Conservation (phyloP, 2,888 invertebrate genomes). For the Eustalomyia histrio region DNA sequence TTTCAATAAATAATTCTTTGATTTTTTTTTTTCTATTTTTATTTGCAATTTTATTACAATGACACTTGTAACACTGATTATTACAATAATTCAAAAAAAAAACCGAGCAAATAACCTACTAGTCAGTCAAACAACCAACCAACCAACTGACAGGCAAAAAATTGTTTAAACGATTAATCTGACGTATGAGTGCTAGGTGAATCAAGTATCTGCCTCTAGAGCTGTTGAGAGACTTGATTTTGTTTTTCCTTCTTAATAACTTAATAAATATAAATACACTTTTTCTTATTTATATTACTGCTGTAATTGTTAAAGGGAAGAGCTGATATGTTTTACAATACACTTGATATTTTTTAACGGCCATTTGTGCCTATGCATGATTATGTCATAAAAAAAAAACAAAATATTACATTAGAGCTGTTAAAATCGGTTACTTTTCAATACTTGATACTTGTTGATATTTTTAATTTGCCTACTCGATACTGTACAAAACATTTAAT, state of each 20-base stretch:
- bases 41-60: not conserved
- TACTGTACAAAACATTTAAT: too few species aligned
- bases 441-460: too few species aligned
- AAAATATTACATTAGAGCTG: too few species aligned
- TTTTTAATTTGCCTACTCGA: too few species aligned
- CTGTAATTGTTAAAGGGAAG: constrained; percentile 3
- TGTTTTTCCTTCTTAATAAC: constrained; percentile 24
- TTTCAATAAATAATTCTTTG: not conserved
- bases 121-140: not conserved
- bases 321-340: not conserved
- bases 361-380: not conserved
- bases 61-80: not conserved
- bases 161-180: constrained; percentile 39
- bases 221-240: constrained; percentile 33
- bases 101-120: not conserved
- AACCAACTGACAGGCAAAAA: not conserved
- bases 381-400: too few species aligned
- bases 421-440: too few species aligned
- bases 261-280: constrained; percentile 21
- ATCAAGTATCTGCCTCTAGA: constrained; percentile 49
- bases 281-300: not conserved
- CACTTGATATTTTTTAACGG: not conserved
- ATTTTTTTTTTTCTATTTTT: too few species aligned
- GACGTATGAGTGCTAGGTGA: constrained; percentile 49
- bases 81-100: not conserved